Base-by-base conservation (phyloP, 2,888 invertebrate species). In the Orthosia cruda region DNA sequence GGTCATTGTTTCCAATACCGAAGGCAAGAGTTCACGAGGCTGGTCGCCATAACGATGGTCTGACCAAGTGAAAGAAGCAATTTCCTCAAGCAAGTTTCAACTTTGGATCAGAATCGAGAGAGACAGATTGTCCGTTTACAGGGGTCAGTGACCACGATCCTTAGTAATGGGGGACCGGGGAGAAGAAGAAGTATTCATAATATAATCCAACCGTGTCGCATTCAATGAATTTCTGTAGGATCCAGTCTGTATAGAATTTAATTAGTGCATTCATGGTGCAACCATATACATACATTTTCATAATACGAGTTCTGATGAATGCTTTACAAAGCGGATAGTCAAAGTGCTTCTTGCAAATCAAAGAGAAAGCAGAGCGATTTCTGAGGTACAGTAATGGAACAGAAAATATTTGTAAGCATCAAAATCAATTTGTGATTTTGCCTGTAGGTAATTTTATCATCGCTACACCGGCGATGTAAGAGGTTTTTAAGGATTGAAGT, bases 321-420 rank as follows among this genome's bases (percentile, higher is more conserved):
- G 4, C 32, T 7, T 32, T 12, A 40, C 40, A 68, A 18, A 15
- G 5, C 7, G 50, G 23, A 40, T 23, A n/a, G 13, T 26, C 16
- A 55, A 32, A 55, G 73, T 20, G 7, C 32, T 20, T 20, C 7
- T 9, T 40, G 40, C 40, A 40, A 40, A 54, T 26, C 18, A 72
- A 70, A 47, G n/a, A 32, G 20, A 20, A 20, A 12, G 40, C 12
- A 7, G n/a, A 70, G 18, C 67, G 9, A 3, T n/a, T 70, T 70
- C n/a, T 26, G 11, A 26, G n/a, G 45, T 71, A 20, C 13, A n/a
- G 16, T 47, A 4, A 4, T 71, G 4, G 15, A 52, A 52, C 70
- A 23, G 50, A 45, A 18, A 20, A 47, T 16, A 20, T 20, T 55
- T 16, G 4, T 23, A 45, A 18, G 0, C 18, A 45, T 9, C 11